Base-by-base conservation (phyloP, 1,140 invertebrate species). In the Aplysia californica region DNA sequence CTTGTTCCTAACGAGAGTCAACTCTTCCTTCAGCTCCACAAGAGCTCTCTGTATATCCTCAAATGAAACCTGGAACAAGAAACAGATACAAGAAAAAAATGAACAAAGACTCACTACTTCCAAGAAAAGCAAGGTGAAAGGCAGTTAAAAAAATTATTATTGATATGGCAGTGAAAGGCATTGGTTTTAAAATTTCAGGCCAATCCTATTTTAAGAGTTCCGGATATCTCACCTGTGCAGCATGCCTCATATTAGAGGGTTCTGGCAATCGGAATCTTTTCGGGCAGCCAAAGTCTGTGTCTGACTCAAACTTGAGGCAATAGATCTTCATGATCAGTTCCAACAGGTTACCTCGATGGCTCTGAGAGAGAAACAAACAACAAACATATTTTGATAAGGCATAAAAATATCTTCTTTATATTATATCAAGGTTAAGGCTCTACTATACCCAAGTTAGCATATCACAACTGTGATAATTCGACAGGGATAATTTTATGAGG, bases 181-280 rank as follows among this genome's bases (percentile, higher is more conserved):
- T n/a, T n/a, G n/a, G n/a, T n/a, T n/a, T n/a, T n/a, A n/a, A n/a
- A n/a, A n/a, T n/a, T n/a, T n/a, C n/a, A n/a, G n/a, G n/a, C n/a
- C n/a, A n/a, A n/a, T n/a, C n/a, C n/a, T n/a, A n/a, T n/a, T n/a
- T n/a, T n/a, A n/a, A n/a, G n/a, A n/a, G n/a, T n/a, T n/a, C n/a
- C n/a, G n/a, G n/a, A n/a, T n/a, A 61, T 61, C 26, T 69, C 75
- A 87, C 86, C 81, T 86, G 84, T 6, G 86, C 83, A 20, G 87
- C 87, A 65, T 88, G 86, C 36, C 87, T 79, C 84, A 88, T 85
- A 68, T 85, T 86, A 29, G 86, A 85, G 1, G 87, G 86, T 74
- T 88, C 86, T 20, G 87, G 87, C 50, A 88, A 76, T 6, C 80
- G 78, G 71, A 87, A 88, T n/a, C 81, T 73, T 5, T 84, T 86